Percentiles rank a stretch among this genome's conserved stretches.
Evolutionary conservation across 1,140 invertebrate genomes (phyloP).

Genomic region (Palaemon carinicauda): DNA sequence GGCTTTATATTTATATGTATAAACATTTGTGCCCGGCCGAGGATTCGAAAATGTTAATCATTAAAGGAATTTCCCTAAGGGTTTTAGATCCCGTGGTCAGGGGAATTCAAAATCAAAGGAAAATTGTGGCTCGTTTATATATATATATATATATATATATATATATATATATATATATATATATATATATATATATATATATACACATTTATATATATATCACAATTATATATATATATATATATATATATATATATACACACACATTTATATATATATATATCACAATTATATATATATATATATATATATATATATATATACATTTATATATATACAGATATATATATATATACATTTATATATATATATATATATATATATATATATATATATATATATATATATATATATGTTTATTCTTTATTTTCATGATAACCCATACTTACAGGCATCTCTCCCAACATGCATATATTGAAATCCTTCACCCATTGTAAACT

Average conservation of each 20-base stretch:
- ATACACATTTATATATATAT: conserved; percentile 13
- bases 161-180: neutral
- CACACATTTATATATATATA: conserved; percentile 25
- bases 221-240: conserved; percentile 27
- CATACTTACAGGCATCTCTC: neutral
- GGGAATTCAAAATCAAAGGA: no score
- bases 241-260: conserved; percentile 33
- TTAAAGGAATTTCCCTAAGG: no score
- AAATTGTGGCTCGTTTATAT: no score
- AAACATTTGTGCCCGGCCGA: no score
- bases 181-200: conserved; percentile 12
- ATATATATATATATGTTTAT: neutral
- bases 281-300: neutral
- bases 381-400: neutral
- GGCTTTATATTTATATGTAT: no score
- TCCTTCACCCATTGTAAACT: neutral
- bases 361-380: neutral
- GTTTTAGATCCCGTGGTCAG: no score
- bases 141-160: neutral
- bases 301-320: conserved; percentile 11
- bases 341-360: neutral
- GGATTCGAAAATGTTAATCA: no score
- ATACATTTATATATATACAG: neutral
- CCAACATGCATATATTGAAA: neutral
- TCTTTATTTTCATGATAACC: no score